Evolutionary conservation across 2,797 vertebrate species (phyloP), one percentile per base, ranked within the genome.

Genomic region (Thripadectes ignobilis): DNA sequence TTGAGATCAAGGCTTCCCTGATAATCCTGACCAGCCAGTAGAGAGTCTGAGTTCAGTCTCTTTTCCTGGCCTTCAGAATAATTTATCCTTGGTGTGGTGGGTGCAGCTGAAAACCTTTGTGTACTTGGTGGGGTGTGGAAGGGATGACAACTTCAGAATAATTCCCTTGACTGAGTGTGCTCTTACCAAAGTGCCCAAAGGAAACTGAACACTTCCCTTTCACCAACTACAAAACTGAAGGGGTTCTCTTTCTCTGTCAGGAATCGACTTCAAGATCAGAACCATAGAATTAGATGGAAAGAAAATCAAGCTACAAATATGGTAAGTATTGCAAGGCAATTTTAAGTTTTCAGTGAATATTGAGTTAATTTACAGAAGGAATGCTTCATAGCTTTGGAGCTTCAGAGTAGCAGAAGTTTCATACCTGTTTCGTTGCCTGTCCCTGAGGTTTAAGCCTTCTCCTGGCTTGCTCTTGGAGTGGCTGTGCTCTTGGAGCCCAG

Each of bases 181-280:
- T 67, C 27, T 82, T 88, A 59, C 3, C 58, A 62, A 78, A 41
- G 48, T 49, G 51, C 75, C 22, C 27, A 55, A 80, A 90, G 65
- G 30, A 84, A 89, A 69, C 36, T 0, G 17, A 85, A 58, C 11
- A 6, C 51, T 92, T 74, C 18, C 41, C 71, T 92, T 91, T 65
- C 32, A 34, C 72, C 72, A 72, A 45, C 41, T 94, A 83, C 85
- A 88, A 95, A 95, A 97, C 94, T 94, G 45, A 96, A 90, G 30
- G 46, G 17, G 94, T 9, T 96, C 65, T 96, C 80, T 98, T 86
- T 97, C 91, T 96, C 76, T 98, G 96, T 36, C 98, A 99, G 99
- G 99, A 95, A 99, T 99, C 66, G 99, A 99, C 97, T 99, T 99
- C 95, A 99, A 99, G 98, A 99, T 99, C 98, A 98, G 99, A 97